A percentile compares a stretch with the other conserved stretches of the same genome.
These are phyloP conservation scores for Heterocephalus glaber DNA, from an alignment of 2,113 vertebrate genomes.

Conservation along the genomic window DNA sequence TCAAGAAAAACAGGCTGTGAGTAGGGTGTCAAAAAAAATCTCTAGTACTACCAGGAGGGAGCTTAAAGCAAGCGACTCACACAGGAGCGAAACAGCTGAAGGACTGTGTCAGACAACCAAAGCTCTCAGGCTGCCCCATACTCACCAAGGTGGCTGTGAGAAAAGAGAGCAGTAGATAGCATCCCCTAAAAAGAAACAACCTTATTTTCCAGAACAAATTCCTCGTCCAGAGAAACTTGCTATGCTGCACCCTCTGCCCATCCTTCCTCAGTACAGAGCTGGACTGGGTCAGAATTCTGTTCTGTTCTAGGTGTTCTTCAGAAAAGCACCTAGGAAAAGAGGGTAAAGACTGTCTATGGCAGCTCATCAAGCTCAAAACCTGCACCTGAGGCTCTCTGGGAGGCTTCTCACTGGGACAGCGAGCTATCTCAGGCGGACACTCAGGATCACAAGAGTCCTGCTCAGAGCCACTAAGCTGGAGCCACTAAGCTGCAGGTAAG, in stretches of 20 bases:
- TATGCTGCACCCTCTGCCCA: accelerated
- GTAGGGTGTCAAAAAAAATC: too few relatives aligned
- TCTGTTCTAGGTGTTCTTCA: not conserved
- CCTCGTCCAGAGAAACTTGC: too few relatives aligned
- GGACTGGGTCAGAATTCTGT: not conserved
- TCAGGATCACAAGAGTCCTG: not conserved
- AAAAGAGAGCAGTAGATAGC: too few relatives aligned
- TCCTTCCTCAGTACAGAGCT: not conserved
- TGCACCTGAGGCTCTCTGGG: not conserved
- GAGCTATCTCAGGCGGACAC: not conserved
- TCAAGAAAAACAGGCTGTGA: not conserved
- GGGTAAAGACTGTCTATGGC: not conserved
- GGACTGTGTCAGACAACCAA: not conserved
- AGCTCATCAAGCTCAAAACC: not conserved
- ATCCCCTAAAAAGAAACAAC: not conserved
- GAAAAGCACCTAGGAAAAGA: not conserved
- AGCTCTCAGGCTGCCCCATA: not conserved
- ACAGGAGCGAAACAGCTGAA: not conserved
- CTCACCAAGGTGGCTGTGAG: not conserved
- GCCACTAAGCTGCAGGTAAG: not conserved
- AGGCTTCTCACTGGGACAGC: not conserved
- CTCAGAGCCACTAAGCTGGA: accelerated
- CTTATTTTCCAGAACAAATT: not conserved
- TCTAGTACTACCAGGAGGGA: not conserved
- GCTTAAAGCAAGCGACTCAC: not conserved